Percentiles rank a stretch among this genome's conserved stretches.
Conservation (phyloP, 2,888 invertebrate species). For the Uropetala carovei region DNA sequence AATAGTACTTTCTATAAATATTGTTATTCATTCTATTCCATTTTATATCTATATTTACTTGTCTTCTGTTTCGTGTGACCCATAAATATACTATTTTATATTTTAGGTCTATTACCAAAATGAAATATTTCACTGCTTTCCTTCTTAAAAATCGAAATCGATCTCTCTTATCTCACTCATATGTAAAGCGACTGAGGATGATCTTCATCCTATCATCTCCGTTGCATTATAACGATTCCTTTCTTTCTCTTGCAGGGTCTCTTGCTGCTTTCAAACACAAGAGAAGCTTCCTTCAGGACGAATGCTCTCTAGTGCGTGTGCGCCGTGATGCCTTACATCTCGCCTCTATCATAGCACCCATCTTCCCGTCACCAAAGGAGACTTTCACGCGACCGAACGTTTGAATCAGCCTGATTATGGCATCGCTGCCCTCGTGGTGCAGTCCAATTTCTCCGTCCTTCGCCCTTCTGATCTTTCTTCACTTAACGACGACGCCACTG, state of each 20-base stretch:
- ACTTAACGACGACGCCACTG: not conserved
- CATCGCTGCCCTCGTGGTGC: slow-evolving; percentile 13
- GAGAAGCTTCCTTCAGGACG: not conserved
- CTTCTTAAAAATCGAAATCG: no score
- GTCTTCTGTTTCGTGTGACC: no score
- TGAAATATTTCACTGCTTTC: no score
- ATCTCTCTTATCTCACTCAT: no score
- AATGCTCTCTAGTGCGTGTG: not conserved
- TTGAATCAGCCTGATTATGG: not conserved
- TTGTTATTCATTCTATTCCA: no score
- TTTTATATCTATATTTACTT: no score
- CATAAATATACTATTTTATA: no score
- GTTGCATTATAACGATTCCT: not conserved
- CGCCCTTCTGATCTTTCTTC: slow-evolving; percentile 7
- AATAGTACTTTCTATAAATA: no score
- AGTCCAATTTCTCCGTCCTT: not conserved
- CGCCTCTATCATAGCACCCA: no score
- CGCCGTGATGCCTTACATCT: slow-evolving; percentile 4
- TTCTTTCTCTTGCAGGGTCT: not conserved
- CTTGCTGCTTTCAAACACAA: not conserved
- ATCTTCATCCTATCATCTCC: no score
- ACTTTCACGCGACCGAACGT: not conserved
- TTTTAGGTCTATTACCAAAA: no score
- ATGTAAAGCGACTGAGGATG: no score
- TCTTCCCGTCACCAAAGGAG: not conserved